These are phyloP conservation scores for Tipula unca DNA, from an alignment of 2,888 invertebrate genomes.

Conservation along the genomic window DNA sequence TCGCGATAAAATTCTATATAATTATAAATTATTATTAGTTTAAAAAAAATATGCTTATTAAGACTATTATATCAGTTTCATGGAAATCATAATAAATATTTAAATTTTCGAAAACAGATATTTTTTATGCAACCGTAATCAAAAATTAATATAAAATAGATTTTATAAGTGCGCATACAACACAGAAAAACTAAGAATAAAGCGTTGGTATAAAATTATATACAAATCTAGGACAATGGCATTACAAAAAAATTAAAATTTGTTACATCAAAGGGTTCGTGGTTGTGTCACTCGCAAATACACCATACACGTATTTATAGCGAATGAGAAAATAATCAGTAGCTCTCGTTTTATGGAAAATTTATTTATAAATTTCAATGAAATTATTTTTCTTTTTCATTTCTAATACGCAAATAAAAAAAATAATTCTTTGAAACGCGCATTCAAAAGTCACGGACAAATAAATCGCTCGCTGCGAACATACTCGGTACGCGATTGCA, in stretches of 20 bases:
- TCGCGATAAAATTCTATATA: neutral
- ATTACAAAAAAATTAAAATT: neutral
- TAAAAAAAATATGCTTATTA: neutral
- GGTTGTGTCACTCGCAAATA: neutral
- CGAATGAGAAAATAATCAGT: neutral
- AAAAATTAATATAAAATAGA: neutral
- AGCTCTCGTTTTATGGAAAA: neutral
- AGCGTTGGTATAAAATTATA: neutral
- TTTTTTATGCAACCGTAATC: neutral
- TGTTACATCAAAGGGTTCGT: neutral
- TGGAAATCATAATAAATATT: neutral
- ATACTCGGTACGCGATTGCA: neutral
- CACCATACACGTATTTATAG: neutral
- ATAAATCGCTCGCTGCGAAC: neutral
- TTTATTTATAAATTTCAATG: neutral
- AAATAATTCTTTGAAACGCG: neutral
- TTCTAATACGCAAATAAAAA: neutral
- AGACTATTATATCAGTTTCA: neutral
- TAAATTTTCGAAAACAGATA: neutral
- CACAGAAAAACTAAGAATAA: neutral
- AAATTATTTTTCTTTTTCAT: neutral
- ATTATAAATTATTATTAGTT: neutral
- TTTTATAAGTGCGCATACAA: neutral
- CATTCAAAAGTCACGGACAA: neutral
- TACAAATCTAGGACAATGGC: neutral